Evolutionary conservation across 1,140 invertebrate genomes (phyloP).

Genomic region (Muscidifurax raptorellus): DNA sequence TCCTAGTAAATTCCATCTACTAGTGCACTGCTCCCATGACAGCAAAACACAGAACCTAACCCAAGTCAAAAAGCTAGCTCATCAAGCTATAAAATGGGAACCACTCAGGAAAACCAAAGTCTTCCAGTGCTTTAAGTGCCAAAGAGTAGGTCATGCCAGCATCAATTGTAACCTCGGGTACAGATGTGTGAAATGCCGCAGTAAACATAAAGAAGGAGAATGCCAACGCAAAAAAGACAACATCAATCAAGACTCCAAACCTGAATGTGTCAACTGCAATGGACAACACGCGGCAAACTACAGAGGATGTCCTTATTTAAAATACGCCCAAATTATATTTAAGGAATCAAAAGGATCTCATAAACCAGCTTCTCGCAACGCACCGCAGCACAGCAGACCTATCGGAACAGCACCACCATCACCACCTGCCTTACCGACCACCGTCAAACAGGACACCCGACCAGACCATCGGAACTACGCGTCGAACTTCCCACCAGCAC

Average conservation of each 20-base stretch:
- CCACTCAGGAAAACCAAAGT: neutral
- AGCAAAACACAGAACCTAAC: neutral
- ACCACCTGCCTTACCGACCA: too few species aligned
- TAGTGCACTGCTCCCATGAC: neutral
- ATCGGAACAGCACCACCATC: too few species aligned
- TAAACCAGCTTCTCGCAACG: too few species aligned
- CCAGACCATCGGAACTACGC: too few species aligned
- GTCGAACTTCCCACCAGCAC: too few species aligned
- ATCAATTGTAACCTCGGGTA: constrained; percentile 23
- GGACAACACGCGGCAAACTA: constrained; percentile 54
- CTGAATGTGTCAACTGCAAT: constrained; percentile 28
- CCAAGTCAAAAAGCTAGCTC: neutral
- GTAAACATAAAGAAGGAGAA: neutral
- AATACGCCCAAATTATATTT: neutral
- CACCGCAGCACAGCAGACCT: neutral
- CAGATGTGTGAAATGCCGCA: constrained; percentile 45
- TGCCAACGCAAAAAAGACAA: too few species aligned
- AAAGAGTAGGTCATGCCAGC: constrained; percentile 41
- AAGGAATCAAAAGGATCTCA: neutral
- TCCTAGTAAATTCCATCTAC: neutral
- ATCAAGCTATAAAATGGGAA: constrained; percentile 46
- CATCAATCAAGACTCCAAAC: too few species aligned
- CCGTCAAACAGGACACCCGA: too few species aligned
- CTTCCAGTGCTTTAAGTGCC: constrained; percentile 48
- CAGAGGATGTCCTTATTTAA: constrained; percentile 51